Conservation (phyloP, 2,797 vertebrate genomes). For the Pogoniulus pusillus region DNA sequence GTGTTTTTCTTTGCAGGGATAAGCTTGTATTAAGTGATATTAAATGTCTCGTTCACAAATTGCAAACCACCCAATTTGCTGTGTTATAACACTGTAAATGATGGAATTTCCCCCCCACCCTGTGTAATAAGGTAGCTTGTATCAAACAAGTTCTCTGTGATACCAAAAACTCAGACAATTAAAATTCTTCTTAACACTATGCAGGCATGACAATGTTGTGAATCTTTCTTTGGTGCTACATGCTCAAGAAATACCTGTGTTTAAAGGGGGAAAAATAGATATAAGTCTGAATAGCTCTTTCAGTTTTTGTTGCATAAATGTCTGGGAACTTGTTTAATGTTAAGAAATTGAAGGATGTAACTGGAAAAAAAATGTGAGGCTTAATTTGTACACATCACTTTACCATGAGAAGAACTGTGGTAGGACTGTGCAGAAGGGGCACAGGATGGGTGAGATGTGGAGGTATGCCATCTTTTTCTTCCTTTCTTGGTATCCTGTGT, state of each 20-base stretch:
- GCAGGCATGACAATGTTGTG: background rate
- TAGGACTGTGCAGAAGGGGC: background rate
- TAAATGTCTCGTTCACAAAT: background rate
- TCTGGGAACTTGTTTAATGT: background rate
- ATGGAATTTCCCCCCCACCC: background rate
- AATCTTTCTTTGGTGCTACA: background rate
- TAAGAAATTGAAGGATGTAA: background rate
- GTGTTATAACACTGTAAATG: background rate
- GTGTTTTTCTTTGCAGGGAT: background rate
- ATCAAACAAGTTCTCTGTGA: background rate
- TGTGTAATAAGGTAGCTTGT: background rate
- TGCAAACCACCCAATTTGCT: background rate
- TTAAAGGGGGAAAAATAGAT: background rate
- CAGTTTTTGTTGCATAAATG: background rate
- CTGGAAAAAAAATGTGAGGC: background rate
- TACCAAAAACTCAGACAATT: conserved; percentile 11
- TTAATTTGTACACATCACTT: background rate
- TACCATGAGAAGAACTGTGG: background rate
- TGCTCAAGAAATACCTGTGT: background rate
- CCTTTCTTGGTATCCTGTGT: background rate
- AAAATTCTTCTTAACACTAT: background rate
- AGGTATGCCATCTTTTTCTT: too few relatives aligned
- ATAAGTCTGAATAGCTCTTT: background rate
- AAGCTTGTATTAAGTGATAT: background rate
- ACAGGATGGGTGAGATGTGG: background rate